Percentiles rank a stretch among this genome's conserved stretches.
phyloP scores from a whole-genome alignment of 2,113 vertebrate genomes.

The Paralichthys olivaceus region DNA sequence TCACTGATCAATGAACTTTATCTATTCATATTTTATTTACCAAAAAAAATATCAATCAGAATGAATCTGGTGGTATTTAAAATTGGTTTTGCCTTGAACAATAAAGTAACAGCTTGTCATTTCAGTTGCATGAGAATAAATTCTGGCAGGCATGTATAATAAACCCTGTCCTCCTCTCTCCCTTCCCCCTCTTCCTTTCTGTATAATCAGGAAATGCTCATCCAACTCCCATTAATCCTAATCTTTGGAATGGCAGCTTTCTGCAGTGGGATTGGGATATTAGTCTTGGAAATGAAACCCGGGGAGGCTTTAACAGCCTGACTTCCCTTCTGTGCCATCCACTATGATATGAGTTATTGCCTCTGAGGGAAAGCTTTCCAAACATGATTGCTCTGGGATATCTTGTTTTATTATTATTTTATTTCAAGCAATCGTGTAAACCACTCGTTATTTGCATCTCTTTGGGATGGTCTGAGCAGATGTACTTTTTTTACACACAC shows the following conservation, averaged over 20 bases:
- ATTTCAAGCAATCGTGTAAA: slow-evolving; percentile 17
- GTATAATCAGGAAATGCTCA: slow-evolving; percentile 63
- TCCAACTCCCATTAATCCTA: slow-evolving; percentile 71
- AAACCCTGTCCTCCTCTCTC: slow-evolving; percentile 20
- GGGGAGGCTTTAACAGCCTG: slow-evolving; percentile 47
- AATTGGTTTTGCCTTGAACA: neutral
- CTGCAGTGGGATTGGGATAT: slow-evolving; percentile 64
- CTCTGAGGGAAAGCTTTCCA: slow-evolving; percentile 26
- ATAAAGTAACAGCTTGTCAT: slow-evolving; percentile 20
- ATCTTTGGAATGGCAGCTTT: slow-evolving; percentile 72
- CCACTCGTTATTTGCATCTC: slow-evolving; percentile 14
- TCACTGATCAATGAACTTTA: neutral
- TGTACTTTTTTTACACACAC: neutral
- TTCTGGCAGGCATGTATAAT: slow-evolving; percentile 22
- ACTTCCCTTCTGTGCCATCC: slow-evolving; percentile 34
- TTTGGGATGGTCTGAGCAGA: slow-evolving; percentile 1
- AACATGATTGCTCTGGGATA: slow-evolving; percentile 31
- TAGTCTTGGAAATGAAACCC: slow-evolving; percentile 62
- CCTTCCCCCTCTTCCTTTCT: slow-evolving; percentile 46
- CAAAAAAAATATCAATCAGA: neutral
- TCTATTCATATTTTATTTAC: neutral
- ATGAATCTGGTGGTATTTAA: fast-evolving
- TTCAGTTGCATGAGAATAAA: slow-evolving; percentile 19
- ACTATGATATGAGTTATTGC: slow-evolving; percentile 11
- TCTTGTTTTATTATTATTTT: slow-evolving; percentile 2